phyloP scores from a whole-genome alignment of 2,113 vertebrate species.

The Paracyprichromis sp. region DNA sequence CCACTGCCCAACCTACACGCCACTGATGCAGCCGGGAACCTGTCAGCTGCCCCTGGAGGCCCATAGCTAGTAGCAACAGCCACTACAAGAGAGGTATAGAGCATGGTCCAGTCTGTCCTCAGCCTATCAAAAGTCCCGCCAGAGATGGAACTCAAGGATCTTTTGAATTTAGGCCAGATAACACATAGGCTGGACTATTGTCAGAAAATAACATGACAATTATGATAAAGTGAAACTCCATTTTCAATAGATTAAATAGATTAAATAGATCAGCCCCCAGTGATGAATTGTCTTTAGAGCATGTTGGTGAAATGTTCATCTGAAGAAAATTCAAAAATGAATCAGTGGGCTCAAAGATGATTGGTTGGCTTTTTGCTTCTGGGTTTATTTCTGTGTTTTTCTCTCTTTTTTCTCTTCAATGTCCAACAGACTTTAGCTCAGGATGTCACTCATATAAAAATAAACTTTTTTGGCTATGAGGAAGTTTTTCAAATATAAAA shows the following conservation, averaged over 20 bases:
- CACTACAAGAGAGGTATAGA: not conserved
- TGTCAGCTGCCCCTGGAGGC: accelerated
- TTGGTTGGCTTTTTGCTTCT: accelerated
- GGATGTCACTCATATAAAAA: not conserved
- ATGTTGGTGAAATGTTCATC: accelerated
- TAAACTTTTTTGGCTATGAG: accelerated
- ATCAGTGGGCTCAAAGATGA: not conserved
- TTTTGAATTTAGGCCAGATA: accelerated
- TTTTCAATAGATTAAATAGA: not conserved
- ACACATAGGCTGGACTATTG: not conserved
- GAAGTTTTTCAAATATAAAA: accelerated
- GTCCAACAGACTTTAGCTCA: accelerated
- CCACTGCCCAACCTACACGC: accelerated
- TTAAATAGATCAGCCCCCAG: accelerated
- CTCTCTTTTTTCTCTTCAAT: not conserved
- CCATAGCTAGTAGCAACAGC: accelerated
- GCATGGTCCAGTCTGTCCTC: not conserved
- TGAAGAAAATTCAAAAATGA: not conserved
- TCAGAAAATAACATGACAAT: not conserved
- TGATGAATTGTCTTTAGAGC: accelerated
- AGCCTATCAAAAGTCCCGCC: accelerated
- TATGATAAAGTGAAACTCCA: accelerated
- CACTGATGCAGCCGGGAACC: accelerated
- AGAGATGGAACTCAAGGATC: not conserved
- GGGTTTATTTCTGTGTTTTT: accelerated